Base-by-base conservation (phyloP, 2,113 vertebrate species). In the Asarcornis scutulata region DNA sequence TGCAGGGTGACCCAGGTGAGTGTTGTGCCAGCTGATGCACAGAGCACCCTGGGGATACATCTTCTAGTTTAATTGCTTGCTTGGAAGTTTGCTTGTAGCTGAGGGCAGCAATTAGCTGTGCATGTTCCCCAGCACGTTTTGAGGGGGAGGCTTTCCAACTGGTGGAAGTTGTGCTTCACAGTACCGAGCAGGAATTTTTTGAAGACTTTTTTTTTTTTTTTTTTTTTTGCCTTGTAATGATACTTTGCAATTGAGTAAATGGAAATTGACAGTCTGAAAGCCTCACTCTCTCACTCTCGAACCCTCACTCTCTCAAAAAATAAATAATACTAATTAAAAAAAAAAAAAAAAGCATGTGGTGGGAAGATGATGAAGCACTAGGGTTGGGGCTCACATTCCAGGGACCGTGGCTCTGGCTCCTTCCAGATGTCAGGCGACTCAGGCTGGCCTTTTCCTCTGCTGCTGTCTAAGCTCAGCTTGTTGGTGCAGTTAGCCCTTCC, bases 11-110 rank as follows among this genome's bases (percentile, higher is more conserved):
- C 3, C 3, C 40, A 29, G 63, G 58, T 1, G 0, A 5, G 11
- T 32, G 38, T 23, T 17, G 3, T 23, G 7, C 34, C 0, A 1
- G 2, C 69, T 0, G 0, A n/a, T 40, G 11, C 23, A 12, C 22
- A 17, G 11, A 18, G 26, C 17, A 3, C 5, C 1, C 1, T 62
- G 6, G 44, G 52, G 36, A 8, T 63, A 55, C 27, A 32, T 22
- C 56, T 17, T 85, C 29, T 38, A 16, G 31, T 66, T 44, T 44
- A 56, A 21, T 17, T 38, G 26, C 71, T 53, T 17, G 16, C 40
- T 74, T 56, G 15, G 10, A 16, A 83, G 36, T n/a, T 32, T 58
- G 50, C 36, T 42, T 1, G 36, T 17, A 60, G n/a, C 74, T 3
- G 2, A 29, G 62, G 84, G 62, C 46, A 52, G 21, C 4, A 18